Evolutionary conservation across 2,113 vertebrate species (phyloP).

Genomic region (Varanus komodoensis): DNA sequence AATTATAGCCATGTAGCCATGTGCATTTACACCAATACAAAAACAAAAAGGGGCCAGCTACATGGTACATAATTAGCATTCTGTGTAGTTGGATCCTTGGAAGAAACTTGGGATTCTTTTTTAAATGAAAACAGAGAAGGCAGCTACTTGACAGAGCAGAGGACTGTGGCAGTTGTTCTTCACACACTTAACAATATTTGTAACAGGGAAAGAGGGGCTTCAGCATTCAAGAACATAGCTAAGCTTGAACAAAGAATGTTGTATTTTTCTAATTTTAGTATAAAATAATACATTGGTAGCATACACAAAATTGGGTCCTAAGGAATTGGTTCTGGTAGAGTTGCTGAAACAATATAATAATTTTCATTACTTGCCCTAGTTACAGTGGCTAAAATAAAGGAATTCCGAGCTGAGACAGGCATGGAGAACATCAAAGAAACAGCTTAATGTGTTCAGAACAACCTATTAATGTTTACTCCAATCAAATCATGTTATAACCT

Average conservation of each 20-base stretch:
- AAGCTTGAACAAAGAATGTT: background rate
- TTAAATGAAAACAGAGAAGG: background rate
- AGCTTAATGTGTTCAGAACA: conserved; percentile 34
- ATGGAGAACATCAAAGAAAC: conserved; percentile 40
- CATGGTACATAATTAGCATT: too few species aligned
- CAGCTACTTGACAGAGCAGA: background rate
- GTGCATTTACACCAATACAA: too few species aligned
- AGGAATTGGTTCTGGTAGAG: conserved; percentile 37
- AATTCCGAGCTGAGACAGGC: conserved; percentile 39
- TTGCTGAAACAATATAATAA: conserved; percentile 29
- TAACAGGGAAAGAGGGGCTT: background rate
- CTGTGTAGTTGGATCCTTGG: too few species aligned
- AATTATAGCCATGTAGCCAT: too few species aligned
- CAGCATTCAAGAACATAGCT: background rate
- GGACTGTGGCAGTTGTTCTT: background rate
- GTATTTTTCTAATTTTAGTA: background rate
- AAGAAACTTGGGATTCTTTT: background rate
- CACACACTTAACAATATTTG: background rate
- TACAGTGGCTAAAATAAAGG: conserved; percentile 9
- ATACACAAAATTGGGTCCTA: background rate
- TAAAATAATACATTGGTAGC: background rate
- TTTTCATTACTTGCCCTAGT: conserved; percentile 22
- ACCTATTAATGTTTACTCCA: conserved; percentile 22
- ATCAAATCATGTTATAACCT: background rate
- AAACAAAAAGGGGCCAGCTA: too few species aligned